A percentile compares a stretch with the other conserved stretches of the same genome.
phyloP scores from a whole-genome alignment of 2,113 vertebrate genomes.

The Alligator sinensis region DNA sequence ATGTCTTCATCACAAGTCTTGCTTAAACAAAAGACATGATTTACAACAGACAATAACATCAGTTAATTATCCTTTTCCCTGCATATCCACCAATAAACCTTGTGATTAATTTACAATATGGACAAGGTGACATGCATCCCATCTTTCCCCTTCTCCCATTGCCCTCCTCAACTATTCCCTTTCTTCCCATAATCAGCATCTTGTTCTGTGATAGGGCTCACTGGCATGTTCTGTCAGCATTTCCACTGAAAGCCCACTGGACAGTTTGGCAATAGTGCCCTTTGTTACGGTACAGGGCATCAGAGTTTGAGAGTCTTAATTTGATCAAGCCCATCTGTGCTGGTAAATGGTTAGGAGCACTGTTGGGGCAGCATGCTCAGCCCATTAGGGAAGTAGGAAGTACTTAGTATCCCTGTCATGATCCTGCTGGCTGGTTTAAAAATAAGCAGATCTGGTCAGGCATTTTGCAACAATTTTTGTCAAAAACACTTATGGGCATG shows the following conservation, averaged over 20 bases:
- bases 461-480: background rate
- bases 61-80: background rate
- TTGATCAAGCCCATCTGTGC: background rate
- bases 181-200: background rate
- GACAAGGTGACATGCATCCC: background rate
- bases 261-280: fast-evolving
- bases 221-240: background rate
- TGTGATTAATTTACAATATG: background rate
- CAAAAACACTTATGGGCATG: background rate
- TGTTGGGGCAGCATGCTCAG: background rate
- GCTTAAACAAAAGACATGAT: background rate
- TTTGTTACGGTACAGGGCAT: background rate
- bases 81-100: background rate
- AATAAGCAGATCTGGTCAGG: background rate
- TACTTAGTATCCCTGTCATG: background rate
- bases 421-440: background rate
- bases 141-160: background rate
- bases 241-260: background rate
- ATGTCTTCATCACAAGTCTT: background rate
- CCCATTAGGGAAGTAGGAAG: background rate
- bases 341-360: background rate
- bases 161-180: background rate
- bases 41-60: background rate
- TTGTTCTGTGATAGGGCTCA: background rate
- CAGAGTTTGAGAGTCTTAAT: background rate